These are phyloP conservation scores for Ictalurus furcatus DNA, from an alignment of 2,113 vertebrate species.

Conservation along the genomic window DNA sequence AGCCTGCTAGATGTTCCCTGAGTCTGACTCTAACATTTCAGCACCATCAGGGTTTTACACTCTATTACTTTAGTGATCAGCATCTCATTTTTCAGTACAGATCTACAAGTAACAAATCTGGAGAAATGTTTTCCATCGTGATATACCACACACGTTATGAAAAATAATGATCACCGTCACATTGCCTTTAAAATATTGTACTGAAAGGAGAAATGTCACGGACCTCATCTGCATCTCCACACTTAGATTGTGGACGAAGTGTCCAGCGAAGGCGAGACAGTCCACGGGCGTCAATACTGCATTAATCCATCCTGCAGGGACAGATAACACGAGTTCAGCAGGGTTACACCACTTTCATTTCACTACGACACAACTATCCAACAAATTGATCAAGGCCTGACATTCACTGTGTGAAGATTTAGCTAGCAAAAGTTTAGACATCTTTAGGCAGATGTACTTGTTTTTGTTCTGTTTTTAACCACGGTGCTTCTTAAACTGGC, in stretches of 20 bases:
- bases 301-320: conserved; percentile 89
- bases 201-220: conserved; percentile 39
- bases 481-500: not conserved
- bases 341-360: not conserved
- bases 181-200: not conserved
- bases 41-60: not conserved
- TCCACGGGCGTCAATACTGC: conserved; percentile 95
- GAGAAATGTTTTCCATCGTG: conserved; percentile 3
- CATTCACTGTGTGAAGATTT: not conserved
- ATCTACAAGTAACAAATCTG: not conserved
- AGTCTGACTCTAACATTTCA: conserved; percentile 7
- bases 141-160: not conserved
- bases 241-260: conserved; percentile 94
- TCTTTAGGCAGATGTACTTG: not conserved
- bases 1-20: conserved; percentile 38
- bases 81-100: not conserved
- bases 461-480: not conserved
- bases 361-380: not conserved
- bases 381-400: not conserved
- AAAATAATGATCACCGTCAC: not conserved
- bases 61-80: not conserved
- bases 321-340: not conserved
- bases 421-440: not conserved
- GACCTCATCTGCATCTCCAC: conserved; percentile 99
- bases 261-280: conserved; percentile 93